These are phyloP conservation scores for Coendou prehensilis DNA, from an alignment of 2,797 vertebrate genomes.

Conservation along the genomic window DNA sequence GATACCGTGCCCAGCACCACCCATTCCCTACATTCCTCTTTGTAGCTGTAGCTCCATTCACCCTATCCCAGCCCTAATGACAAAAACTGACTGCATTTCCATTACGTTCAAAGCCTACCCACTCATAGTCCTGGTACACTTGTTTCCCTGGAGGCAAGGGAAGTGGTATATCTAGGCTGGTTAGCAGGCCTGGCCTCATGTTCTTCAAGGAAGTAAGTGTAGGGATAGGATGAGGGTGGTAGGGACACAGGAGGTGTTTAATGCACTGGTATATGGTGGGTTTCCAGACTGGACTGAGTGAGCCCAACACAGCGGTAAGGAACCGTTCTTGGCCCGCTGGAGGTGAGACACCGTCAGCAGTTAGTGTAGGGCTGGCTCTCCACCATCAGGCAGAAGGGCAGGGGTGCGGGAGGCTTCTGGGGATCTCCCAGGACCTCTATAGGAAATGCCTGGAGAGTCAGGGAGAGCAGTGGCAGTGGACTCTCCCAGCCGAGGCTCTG, in stretches of 20 bases:
- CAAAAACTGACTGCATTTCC: not conserved
- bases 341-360: fast-evolving
- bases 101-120: not conserved
- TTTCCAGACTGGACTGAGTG: not conserved
- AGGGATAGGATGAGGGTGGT: not conserved
- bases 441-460: not conserved
- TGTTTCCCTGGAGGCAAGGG: not conserved
- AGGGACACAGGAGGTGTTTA: no score
- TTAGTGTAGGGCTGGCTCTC: not conserved
- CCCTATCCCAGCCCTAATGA: not conserved
- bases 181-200: not conserved
- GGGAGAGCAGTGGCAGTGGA: not conserved
- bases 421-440: no score
- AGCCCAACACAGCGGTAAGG: not conserved
- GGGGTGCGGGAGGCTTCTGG: not conserved
- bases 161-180: not conserved
- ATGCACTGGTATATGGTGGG: no score
- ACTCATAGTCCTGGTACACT: no score
- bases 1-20: no score
- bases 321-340: not conserved
- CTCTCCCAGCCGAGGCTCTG: not conserved
- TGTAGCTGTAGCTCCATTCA: not conserved
- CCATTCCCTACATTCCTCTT: no score
- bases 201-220: no score
- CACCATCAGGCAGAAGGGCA: not conserved